Evolutionary conservation across 2,888 invertebrate genomes (phyloP), one percentile per base, ranked within the genome.

Genomic region (Sinhomidia bicolor): DNA sequence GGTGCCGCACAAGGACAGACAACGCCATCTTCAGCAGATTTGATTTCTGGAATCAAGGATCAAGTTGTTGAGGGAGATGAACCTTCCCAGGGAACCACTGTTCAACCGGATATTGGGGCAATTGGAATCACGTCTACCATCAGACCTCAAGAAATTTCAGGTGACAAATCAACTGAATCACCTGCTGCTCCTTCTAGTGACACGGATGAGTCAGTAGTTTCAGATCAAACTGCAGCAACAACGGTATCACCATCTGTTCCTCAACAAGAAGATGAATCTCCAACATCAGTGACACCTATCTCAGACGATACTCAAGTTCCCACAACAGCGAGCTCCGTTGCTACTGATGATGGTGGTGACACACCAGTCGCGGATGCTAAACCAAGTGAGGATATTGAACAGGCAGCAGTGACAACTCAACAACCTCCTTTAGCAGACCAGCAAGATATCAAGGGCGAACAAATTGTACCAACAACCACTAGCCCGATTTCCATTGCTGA

Each of bases 171-270:
- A 74, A 68, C 88, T 47, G 89, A 81, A 23, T 36, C 29, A 26
- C 86, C 76, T 54, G 2, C 4, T 29, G n/a, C 0, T 29, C 7
- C 23, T 9, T 51, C n/a, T n/a, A n/a, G n/a, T n/a, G n/a, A n/a
- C n/a, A n/a, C 76, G 0, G 68, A 78, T 17, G 54, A 78, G 23
- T 44, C 85, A 10, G 76, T 17, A 41, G 51, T 44, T 47, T 62
- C 78, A 0, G 76, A 62, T 29, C 29, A 79, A 23, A 0, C 85
- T 17, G 54, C 29, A 4, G 4, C 32, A 23, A 85, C 85, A 14
- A 60, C 78, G 6, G 0, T 9, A 7, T 76, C 92, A 89, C 90
- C 92, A 86, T 90, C 92, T 54, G 92, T 90, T 36, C 83, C 90
- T 54, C 89, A 90, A 0, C 92, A 91, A 71, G 92, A 84, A 65